These are phyloP conservation scores for Hydriomena furcata DNA, from an alignment of 2,888 invertebrate genomes.

Conservation along the genomic window DNA sequence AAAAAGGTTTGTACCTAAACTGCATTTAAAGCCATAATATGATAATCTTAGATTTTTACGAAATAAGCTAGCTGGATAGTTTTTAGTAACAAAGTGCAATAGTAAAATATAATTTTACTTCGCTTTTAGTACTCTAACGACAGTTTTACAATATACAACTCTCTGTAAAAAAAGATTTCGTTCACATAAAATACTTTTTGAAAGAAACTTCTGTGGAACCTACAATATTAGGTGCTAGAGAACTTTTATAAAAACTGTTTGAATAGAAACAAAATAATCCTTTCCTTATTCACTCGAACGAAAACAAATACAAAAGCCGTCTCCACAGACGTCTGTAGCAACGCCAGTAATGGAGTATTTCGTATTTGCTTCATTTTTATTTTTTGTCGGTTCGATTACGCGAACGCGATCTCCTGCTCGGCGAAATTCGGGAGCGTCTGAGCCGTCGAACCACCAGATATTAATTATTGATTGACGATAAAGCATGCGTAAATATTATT, in stretches of 20 bases:
- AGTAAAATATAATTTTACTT: too few species aligned
- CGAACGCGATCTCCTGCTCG: conserved; percentile 80
- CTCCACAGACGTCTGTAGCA: conserved; percentile 59
- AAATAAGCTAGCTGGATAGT: too few species aligned
- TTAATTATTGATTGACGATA: conserved; percentile 83
- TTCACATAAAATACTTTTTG: too few species aligned
- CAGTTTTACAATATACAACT: too few species aligned
- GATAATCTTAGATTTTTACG: too few species aligned
- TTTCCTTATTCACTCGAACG: conserved; percentile 4
- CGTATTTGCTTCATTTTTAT: conserved; percentile 83
- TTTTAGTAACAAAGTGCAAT: too few species aligned
- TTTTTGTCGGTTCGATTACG: conserved; percentile 82
- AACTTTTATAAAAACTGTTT: conserved; percentile 5
- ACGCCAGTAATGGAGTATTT: conserved; percentile 79
- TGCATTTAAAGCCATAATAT: too few species aligned
- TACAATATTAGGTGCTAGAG: too few species aligned
- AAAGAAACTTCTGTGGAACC: too few species aligned
- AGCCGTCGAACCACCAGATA: conserved; percentile 74
- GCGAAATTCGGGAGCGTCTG: conserved; percentile 83
- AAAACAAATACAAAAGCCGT: conserved; percentile 36
- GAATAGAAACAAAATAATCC: conserved; percentile 6
- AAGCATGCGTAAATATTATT: conserved; percentile 73
- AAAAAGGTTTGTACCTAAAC: too few species aligned
- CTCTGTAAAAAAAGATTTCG: too few species aligned
- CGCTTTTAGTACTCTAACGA: too few species aligned